Evolutionary conservation across 2,797 vertebrate genomes (phyloP), one percentile per base, ranked within the genome.

Genomic region (Pseudomugil gertrudae): DNA sequence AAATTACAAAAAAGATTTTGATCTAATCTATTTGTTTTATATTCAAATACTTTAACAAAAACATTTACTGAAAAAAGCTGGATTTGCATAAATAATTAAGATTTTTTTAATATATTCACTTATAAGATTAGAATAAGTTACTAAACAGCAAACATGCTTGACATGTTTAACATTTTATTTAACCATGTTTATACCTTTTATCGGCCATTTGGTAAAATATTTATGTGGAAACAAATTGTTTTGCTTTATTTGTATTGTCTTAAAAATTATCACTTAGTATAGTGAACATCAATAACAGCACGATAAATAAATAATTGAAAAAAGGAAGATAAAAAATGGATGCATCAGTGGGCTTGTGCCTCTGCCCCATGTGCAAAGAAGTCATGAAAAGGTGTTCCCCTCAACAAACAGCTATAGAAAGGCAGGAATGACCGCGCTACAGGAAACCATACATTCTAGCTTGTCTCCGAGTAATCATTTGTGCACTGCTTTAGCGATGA

Each of bases 361-460:
- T n/a, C 2, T 43, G 17, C 17, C 38, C 38, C 2, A 19, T 6
- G 17, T 43, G 38, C 15, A 38, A 38, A 38, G 14, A 5, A 19
- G 38, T 36, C 35, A 1, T 40, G 36, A 35, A 35, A 35, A 35
- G 33, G 23, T 60, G 9, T 2, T 17, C 48, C 32, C 45, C 17
- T 57, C 4, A 36, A 61, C 19, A n/a, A 72, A 36, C 33, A 51
- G 26, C 36, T 32, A 68, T 66, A 54, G 27, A 32, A 23, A 48
- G 9, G 36, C 40, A 57, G 26, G 51, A 60, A 15, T 52, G 47
- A 51, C 65, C 27, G 0, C 47, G 56, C 45, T 72, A 52, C 65
- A 66, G 40, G 27, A 9, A 61, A 45, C 40, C 35, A 33, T 57
- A 32, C 60, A 45, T 72, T 74, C 62, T 61, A 79, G 66, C 63